Evolutionary conservation across 2,888 invertebrate species (phyloP).

Genomic region (Chloromyia formosa): DNA sequence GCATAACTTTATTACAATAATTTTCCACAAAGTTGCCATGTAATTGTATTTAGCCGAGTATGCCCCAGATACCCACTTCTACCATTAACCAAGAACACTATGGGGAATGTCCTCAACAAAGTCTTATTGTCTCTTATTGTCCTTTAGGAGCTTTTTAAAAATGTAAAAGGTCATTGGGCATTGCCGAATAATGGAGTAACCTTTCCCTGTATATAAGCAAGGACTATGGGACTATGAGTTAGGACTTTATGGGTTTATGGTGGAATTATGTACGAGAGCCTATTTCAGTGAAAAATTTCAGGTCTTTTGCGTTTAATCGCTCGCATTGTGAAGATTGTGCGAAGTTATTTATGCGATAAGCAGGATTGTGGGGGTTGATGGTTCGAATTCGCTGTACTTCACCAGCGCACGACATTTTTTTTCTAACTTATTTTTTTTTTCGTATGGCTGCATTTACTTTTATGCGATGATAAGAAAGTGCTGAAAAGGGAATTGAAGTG

Average conservation of each 20-base stretch:
- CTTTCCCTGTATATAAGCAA: conserved; percentile 17
- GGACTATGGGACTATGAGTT: conserved; percentile 15
- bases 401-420: not conserved
- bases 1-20: conserved; percentile 38
- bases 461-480: too few species aligned
- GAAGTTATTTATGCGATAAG: conserved; percentile 40
- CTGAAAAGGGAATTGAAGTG: too few species aligned
- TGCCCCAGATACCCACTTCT: conserved; percentile 39
- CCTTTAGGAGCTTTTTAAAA: conserved; percentile 42
- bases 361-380: not conserved
- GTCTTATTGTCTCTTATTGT: conserved; percentile 33
- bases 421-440: not conserved
- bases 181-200: conserved; percentile 40
- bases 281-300: conserved; percentile 35
- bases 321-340: conserved; percentile 26
- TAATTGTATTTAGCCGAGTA: conserved; percentile 10
- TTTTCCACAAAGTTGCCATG: conserved; percentile 24
- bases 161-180: conserved; percentile 43
- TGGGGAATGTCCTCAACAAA: conserved; percentile 20
- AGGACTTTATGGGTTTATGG: conserved; percentile 35
- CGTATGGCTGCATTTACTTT: too few species aligned
- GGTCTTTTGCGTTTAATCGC: conserved; percentile 36
- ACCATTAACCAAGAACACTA: conserved; percentile 37
- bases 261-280: conserved; percentile 27
- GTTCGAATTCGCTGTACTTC: not conserved